Percentiles rank a stretch among this genome's conserved stretches.
Conservation (phyloP, 2,888 invertebrate genomes). For the Encarsia formosa region DNA sequence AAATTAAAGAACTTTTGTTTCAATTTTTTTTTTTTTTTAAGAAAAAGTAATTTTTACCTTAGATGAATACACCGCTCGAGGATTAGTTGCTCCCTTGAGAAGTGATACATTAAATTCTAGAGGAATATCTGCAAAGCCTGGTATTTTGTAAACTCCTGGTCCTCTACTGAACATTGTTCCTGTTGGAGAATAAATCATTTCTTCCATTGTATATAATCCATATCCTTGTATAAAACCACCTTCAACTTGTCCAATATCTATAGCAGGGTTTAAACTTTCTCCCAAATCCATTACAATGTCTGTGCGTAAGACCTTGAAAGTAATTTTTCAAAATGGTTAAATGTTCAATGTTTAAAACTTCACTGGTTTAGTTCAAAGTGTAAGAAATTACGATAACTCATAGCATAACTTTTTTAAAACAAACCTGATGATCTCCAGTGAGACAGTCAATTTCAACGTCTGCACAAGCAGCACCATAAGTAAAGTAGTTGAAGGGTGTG, state of each 20-base stretch:
- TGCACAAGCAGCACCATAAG: conserved; percentile 79
- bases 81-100: conserved; percentile 85
- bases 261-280: conserved; percentile 90
- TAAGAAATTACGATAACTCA: no score
- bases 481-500: conserved; percentile 76
- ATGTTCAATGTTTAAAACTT: no score
- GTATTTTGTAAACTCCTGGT: conserved; percentile 91
- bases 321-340: no score
- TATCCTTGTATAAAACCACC: conserved; percentile 94
- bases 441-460: conserved; percentile 92
- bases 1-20: no score
- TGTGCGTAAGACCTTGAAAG: conserved; percentile 66
- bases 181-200: conserved; percentile 78
- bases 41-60: no score
- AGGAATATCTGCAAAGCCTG: conserved; percentile 89
- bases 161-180: conserved; percentile 81
- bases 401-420: no score
- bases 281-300: conserved; percentile 98
- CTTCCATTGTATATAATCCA: conserved; percentile 87
- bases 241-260: conserved; percentile 95
- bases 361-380: no score
- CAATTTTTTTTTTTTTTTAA: no score
- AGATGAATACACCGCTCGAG: conserved; percentile 88
- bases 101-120: conserved; percentile 88
- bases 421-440: conserved; percentile 84